Conservation (phyloP, 2,113 vertebrate genomes). For the Helogale parvula region DNA sequence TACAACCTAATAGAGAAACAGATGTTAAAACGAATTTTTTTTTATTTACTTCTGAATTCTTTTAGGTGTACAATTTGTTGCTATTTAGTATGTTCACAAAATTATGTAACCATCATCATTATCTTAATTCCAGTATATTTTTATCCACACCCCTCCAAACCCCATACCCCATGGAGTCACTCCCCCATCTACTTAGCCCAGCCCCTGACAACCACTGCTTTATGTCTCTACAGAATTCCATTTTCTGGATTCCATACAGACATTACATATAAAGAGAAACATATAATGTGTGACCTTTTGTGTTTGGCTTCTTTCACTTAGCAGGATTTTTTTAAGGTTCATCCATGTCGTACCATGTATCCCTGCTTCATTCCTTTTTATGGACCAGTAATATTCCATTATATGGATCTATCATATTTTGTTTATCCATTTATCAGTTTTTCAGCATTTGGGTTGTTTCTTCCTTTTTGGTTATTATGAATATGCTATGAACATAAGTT, state of each 20-base stretch:
- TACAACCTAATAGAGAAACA: not conserved
- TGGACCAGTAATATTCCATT: not conserved
- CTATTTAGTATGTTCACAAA: not conserved
- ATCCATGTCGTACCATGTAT: not conserved
- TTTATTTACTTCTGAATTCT: not conserved
- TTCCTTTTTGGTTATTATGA: not conserved
- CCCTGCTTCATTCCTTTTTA: not conserved
- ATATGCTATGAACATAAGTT: not conserved
- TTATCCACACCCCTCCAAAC: not conserved
- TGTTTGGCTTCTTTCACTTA: conserved; percentile 11
- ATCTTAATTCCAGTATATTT: conserved; percentile 13
- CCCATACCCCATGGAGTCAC: not conserved
- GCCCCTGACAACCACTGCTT: not conserved
- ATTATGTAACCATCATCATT: not conserved
- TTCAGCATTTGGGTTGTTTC: not conserved
- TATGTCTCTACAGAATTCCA: not conserved
- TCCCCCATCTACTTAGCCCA: not conserved
- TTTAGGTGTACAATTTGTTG: not conserved
- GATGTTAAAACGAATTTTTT: not conserved
- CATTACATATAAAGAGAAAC: not conserved
- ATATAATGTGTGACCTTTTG: not conserved
- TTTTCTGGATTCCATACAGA: not conserved
- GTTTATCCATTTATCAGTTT: not conserved
- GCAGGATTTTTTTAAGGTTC: not conserved
- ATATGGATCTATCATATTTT: not conserved